Conservation (phyloP, 2,113 vertebrate species). For the Poeciliopsis turrubarensis region DNA sequence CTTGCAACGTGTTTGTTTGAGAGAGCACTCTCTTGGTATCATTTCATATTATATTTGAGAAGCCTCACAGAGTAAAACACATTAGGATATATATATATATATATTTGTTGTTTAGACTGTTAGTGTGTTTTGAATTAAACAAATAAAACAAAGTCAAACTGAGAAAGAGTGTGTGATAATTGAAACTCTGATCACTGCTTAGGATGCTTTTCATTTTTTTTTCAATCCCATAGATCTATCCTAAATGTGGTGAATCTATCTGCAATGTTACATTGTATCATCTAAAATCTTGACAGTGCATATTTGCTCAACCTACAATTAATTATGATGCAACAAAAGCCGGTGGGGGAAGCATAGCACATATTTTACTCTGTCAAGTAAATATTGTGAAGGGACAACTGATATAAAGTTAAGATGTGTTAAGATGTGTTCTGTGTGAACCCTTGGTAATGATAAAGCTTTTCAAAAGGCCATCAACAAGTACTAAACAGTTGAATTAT, state of each 20-base stretch:
- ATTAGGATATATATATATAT: slow-evolving; percentile 62
- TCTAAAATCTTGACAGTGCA: slow-evolving; percentile 20
- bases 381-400: no score
- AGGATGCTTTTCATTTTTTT: slow-evolving; percentile 15
- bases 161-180: slow-evolving; percentile 53
- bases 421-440: no score
- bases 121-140: slow-evolving; percentile 58
- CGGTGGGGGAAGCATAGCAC: background rate
- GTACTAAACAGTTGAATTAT: no score
- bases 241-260: slow-evolving; percentile 1
- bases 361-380: no score
- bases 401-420: no score
- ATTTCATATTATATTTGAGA: slow-evolving; percentile 79
- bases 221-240: background rate
- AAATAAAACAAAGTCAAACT: slow-evolving; percentile 60
- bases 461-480: no score
- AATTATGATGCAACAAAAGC: slow-evolving; percentile 36
- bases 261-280: background rate
- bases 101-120: slow-evolving; percentile 46
- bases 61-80: slow-evolving; percentile 66
- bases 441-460: no score
- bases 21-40: slow-evolving; percentile 76
- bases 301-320: slow-evolving; percentile 19
- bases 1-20: slow-evolving; percentile 76
- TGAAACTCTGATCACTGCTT: slow-evolving; percentile 13